phyloP scores from a whole-genome alignment of 2,113 vertebrate species.

The Carassius carassius region DNA sequence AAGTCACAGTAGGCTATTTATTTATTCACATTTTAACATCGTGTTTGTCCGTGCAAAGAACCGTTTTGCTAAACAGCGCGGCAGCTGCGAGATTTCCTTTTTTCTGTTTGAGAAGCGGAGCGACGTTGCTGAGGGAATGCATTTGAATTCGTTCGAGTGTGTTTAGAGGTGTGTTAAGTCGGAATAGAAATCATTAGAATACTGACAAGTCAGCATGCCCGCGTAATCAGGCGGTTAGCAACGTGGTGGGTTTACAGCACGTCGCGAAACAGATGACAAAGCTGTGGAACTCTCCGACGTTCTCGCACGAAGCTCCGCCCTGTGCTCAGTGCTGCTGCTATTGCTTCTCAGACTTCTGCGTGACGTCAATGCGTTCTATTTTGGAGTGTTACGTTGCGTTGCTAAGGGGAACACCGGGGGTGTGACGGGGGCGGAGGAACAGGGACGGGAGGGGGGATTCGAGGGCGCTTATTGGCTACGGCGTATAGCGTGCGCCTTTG shows the following conservation, averaged over 20 bases:
- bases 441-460: constrained; percentile 53
- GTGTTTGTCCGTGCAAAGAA: background rate
- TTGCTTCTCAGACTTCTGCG: constrained; percentile 67
- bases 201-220: constrained; percentile 46
- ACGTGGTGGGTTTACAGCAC: constrained; percentile 69
- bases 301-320: constrained; percentile 70
- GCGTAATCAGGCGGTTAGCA: constrained; percentile 48
- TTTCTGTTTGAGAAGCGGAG: background rate
- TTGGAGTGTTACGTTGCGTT: constrained; percentile 90
- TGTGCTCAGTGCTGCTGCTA: constrained; percentile 58
- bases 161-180: background rate
- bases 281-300: constrained; percentile 81
- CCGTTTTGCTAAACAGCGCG: background rate
- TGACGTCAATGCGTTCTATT: constrained; percentile 91
- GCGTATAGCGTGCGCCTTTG: constrained; percentile 51
- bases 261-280: constrained; percentile 79
- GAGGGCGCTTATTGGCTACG: constrained; percentile 72
- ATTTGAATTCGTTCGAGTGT: background rate
- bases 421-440: constrained; percentile 68
- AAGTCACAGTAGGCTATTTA: constrained; percentile 57
- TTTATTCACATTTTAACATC: background rate
- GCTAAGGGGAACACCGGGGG: constrained; percentile 84
- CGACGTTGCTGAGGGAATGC: background rate
- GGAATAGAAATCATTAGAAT: background rate
- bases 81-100: too few species aligned